Evolutionary conservation across 2,113 vertebrate genomes (phyloP).

Genomic region (Antechinus flavipes): DNA sequence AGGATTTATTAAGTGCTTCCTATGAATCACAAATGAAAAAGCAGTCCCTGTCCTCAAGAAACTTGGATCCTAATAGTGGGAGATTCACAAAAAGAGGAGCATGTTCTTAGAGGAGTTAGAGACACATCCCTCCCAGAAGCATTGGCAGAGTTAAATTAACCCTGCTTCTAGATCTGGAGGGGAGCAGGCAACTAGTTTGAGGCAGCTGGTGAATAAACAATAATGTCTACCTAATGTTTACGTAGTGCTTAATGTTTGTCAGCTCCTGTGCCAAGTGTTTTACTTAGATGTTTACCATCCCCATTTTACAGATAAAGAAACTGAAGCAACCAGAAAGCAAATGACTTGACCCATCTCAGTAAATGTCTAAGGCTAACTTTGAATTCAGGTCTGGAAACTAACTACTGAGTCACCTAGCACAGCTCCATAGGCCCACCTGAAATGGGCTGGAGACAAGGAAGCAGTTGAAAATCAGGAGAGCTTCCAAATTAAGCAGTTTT

Average conservation of each 20-base stretch:
- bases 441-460: not conserved
- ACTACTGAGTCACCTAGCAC: too few species aligned
- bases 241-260: not conserved
- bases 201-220: not conserved
- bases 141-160: not conserved
- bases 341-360: too few species aligned
- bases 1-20: not conserved
- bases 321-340: too few species aligned
- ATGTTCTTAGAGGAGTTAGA: not conserved
- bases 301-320: too few species aligned
- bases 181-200: not conserved
- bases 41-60: not conserved
- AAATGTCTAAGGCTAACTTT: too few species aligned
- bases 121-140: not conserved
- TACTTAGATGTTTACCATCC: too few species aligned
- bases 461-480: not conserved
- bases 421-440: too few species aligned
- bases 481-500: not conserved
- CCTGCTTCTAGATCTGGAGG: not conserved
- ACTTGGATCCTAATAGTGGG: not conserved
- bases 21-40: not conserved
- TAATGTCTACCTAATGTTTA: too few species aligned
- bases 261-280: too few species aligned
- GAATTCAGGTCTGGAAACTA: too few species aligned
- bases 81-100: not conserved